Percentiles rank a stretch among this genome's conserved stretches.
Conservation (phyloP, 2,888 invertebrate species). For the Leptopilina myrica region DNA sequence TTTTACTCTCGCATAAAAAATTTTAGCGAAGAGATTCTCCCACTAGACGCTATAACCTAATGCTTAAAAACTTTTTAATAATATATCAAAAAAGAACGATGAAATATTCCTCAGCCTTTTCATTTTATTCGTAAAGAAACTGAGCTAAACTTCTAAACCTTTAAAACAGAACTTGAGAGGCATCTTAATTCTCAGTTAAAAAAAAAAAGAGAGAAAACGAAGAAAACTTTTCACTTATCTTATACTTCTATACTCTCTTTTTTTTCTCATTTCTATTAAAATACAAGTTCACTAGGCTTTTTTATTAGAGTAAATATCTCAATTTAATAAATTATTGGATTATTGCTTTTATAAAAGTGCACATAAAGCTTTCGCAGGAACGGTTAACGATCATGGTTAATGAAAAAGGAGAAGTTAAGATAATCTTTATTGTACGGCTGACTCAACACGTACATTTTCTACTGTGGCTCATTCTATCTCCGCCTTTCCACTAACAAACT, state of each 20-base stretch:
- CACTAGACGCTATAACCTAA: too few relatives aligned
- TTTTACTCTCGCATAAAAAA: too few relatives aligned
- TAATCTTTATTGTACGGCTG: constrained; percentile 33
- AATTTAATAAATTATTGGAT: constrained; percentile 21
- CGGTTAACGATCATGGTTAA: constrained; percentile 23
- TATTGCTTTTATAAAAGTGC: constrained; percentile 20
- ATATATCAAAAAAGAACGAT: too few relatives aligned
- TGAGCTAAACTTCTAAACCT: not conserved
- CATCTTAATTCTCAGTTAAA: not conserved
- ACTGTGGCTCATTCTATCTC: constrained; percentile 9
- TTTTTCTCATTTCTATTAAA: not conserved
- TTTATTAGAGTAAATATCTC: constrained; percentile 4
- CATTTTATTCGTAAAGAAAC: too few relatives aligned
- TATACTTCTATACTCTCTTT: not conserved
- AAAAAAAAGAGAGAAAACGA: not conserved
- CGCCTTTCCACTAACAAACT: constrained; percentile 12
- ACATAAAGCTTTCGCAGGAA: constrained; percentile 11
- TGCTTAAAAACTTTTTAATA: too few relatives aligned
- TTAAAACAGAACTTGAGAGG: constrained; percentile 1
- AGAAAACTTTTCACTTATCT: not conserved
- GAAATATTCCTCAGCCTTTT: too few relatives aligned
- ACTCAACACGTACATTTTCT: constrained; percentile 28
- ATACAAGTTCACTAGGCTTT: not conserved
- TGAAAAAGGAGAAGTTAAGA: constrained; percentile 21
- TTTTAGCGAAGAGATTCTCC: too few relatives aligned